Evolutionary conservation across 2,888 invertebrate genomes (phyloP).

Genomic region (Hydroisotoma schaefferi): DNA sequence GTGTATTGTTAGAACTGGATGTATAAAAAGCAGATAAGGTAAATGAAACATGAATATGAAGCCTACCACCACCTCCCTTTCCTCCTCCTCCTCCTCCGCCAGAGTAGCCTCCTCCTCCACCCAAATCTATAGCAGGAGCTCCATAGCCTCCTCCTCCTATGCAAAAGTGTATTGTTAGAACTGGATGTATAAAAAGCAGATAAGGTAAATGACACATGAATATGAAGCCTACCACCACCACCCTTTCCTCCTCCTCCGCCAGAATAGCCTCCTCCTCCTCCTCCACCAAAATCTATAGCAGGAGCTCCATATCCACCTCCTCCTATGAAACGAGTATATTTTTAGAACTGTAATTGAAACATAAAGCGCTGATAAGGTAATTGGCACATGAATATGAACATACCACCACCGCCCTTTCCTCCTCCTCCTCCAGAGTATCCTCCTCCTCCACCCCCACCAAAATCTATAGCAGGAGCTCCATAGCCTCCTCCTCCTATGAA

Average conservation of each 20-base stretch:
- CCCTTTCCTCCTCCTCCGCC: not conserved
- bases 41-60: not conserved
- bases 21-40: too few species aligned
- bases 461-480: too few species aligned
- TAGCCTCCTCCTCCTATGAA: too few species aligned
- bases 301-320: not conserved
- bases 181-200: too few species aligned
- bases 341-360: not conserved
- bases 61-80: not conserved
- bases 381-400: too few species aligned
- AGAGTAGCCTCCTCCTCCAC: not conserved
- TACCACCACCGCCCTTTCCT: not conserved
- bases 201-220: too few species aligned
- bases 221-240: not conserved
- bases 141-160: not conserved
- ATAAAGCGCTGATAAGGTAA: not conserved
- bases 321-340: not conserved
- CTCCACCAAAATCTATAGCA: too few species aligned
- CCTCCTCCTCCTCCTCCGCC: not conserved
- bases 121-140: not conserved
- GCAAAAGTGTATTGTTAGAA: too few species aligned
- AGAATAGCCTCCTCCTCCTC: not conserved
- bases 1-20: too few species aligned
- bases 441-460: not conserved
- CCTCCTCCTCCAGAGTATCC: not conserved